Evolutionary conservation across 2,797 vertebrate genomes (phyloP).

Genomic region (Parauchenoglanis punctatus): DNA sequence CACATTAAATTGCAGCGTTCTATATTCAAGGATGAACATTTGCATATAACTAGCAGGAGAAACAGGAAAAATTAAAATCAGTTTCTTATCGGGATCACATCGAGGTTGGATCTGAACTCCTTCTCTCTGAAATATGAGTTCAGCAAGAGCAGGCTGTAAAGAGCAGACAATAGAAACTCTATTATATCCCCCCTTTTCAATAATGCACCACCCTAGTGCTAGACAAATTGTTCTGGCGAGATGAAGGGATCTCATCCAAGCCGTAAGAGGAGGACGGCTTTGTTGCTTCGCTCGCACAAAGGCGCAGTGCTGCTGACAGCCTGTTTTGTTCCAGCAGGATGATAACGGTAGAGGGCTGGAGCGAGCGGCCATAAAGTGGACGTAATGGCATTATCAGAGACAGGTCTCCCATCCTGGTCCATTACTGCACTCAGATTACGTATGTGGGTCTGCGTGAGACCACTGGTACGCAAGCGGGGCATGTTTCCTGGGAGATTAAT

Average conservation of each 20-base stretch:
- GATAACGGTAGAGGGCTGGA: conserved; percentile 54
- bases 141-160: conserved; percentile 35
- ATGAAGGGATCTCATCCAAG: conserved; percentile 53
- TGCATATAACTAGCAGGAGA: not conserved
- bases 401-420: conserved; percentile 54
- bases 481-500: conserved; percentile 54
- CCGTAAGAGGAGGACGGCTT: conserved; percentile 38
- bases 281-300: conserved; percentile 49
- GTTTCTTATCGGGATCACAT: not conserved
- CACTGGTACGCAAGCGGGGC: not conserved
- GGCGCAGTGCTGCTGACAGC: conserved; percentile 32
- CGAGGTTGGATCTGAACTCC: not conserved
- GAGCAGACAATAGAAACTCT: conserved; percentile 12
- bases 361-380: conserved; percentile 60
- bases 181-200: conserved; percentile 34
- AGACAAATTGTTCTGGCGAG: conserved; percentile 49
- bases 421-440: conserved; percentile 56
- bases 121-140: conserved; percentile 10
- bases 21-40: not conserved
- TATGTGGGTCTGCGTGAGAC: conserved; percentile 20
- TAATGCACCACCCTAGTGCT: conserved; percentile 31
- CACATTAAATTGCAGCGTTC: not conserved
- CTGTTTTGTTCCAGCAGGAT: conserved; percentile 49
- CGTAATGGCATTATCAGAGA: conserved; percentile 73
- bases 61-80: not conserved